Evolutionary conservation across 2,888 invertebrate genomes (phyloP).

Genomic region (Melipona beecheii): DNA sequence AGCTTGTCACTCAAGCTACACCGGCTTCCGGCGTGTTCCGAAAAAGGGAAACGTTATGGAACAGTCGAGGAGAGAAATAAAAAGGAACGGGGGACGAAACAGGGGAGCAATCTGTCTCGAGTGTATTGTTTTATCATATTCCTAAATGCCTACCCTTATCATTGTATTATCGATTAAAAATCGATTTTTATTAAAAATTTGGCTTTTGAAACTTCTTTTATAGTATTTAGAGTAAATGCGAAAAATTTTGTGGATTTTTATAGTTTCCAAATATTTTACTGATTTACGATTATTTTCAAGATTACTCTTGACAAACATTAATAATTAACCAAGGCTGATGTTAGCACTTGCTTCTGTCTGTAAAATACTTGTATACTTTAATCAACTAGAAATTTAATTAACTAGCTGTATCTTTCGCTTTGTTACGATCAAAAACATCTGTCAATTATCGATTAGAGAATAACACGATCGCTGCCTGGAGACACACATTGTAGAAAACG

Average conservation of each 20-base stretch:
- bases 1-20: conserved; percentile 83
- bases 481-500: background rate
- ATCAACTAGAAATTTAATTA: background rate
- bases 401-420: background rate
- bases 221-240: too few species aligned
- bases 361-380: too few species aligned
- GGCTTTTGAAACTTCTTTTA: too few species aligned
- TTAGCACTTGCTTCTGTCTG: too few species aligned
- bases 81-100: conserved; percentile 25
- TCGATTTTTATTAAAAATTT: too few species aligned
- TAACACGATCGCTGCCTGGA: background rate
- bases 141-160: background rate
- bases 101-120: conserved; percentile 30
- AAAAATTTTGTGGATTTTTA: too few species aligned
- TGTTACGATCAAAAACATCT: background rate
- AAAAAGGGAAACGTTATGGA: conserved; percentile 75
- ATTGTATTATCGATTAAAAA: too few species aligned
- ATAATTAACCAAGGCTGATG: too few species aligned
- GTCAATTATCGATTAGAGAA: background rate
- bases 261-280: too few species aligned
- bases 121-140: conserved; percentile 54
- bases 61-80: conserved; percentile 53
- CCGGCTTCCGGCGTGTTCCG: conserved; percentile 80
- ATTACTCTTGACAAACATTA: too few species aligned
- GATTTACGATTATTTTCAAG: too few species aligned